A percentile compares a stretch with the other conserved stretches of the same genome.
Evolutionary conservation across 1,140 invertebrate species (phyloP).

Genomic region (Apolygus lucorum): DNA sequence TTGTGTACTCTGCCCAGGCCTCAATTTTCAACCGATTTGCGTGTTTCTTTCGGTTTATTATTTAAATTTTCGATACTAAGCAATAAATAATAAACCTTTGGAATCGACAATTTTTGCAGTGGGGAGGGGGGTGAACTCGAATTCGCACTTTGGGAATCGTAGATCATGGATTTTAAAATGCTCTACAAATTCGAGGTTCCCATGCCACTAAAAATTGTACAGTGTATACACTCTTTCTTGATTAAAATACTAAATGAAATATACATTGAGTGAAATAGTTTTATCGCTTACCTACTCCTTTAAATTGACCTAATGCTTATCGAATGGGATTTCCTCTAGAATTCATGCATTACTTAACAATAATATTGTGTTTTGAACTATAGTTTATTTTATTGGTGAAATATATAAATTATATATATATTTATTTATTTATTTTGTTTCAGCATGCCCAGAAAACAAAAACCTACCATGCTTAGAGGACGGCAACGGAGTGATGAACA

Average conservation of each 20-base stretch:
- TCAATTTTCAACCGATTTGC: no score
- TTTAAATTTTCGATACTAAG: no score
- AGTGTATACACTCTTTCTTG: no score
- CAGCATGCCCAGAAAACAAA: constrained; percentile 40
- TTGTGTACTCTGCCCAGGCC: no score
- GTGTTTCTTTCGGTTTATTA: no score
- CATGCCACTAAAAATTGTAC: no score
- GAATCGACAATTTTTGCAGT: no score
- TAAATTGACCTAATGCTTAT: background rate
- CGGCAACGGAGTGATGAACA: constrained; percentile 41
- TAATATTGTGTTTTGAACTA: background rate
- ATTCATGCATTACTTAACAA: background rate
- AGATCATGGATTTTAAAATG: no score
- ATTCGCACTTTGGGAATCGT: no score
- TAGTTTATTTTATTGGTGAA: background rate
- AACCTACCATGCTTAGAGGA: constrained; percentile 42
- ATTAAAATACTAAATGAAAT: background rate
- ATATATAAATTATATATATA: background rate
- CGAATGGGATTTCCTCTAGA: background rate
- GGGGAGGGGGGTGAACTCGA: no score
- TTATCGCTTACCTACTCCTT: background rate
- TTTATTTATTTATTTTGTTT: background rate
- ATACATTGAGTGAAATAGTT: background rate
- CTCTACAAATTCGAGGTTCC: no score
- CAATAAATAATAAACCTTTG: no score